These are phyloP conservation scores for Archips crataeganus DNA, from an alignment of 2,888 invertebrate genomes.

Conservation along the genomic window DNA sequence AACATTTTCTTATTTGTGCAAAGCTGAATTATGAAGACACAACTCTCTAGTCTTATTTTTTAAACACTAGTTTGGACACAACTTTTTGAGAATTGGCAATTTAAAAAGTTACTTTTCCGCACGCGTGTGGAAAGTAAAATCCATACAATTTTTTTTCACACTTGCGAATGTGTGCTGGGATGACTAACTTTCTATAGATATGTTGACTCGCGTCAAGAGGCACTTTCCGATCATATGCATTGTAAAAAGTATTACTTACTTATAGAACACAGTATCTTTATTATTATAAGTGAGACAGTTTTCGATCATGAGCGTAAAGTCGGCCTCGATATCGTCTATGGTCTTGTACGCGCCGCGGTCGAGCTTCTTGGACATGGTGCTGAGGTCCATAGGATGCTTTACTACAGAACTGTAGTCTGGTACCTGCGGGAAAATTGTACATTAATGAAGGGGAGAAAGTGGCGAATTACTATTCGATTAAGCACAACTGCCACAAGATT, in stretches of 20 bases:
- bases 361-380: slow-evolving; percentile 92
- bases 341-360: slow-evolving; percentile 88
- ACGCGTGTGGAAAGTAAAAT: too few relatives aligned
- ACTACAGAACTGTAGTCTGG: slow-evolving; percentile 91
- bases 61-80: too few relatives aligned
- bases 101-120: too few relatives aligned
- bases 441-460: slow-evolving; percentile 38
- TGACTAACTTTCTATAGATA: too few relatives aligned
- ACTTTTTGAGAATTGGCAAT: too few relatives aligned
- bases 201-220: too few relatives aligned
- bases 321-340: slow-evolving; percentile 92
- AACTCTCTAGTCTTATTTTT: too few relatives aligned
- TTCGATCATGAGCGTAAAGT: slow-evolving; percentile 97
- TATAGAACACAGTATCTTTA: slow-evolving; percentile 97
- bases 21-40: too few relatives aligned
- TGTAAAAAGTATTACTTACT: slow-evolving; percentile 64
- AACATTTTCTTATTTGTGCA: too few relatives aligned
- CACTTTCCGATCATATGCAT: too few relatives aligned
- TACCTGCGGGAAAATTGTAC: slow-evolving; percentile 78
- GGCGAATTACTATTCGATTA: slow-evolving; percentile 51
- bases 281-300: slow-evolving; percentile 98
- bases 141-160: too few relatives aligned
- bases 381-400: slow-evolving; percentile 79
- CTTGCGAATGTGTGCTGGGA: too few relatives aligned
- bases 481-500: neutral